Evolutionary conservation across 2,797 vertebrate species (phyloP).

Genomic region (Mareca penelope): DNA sequence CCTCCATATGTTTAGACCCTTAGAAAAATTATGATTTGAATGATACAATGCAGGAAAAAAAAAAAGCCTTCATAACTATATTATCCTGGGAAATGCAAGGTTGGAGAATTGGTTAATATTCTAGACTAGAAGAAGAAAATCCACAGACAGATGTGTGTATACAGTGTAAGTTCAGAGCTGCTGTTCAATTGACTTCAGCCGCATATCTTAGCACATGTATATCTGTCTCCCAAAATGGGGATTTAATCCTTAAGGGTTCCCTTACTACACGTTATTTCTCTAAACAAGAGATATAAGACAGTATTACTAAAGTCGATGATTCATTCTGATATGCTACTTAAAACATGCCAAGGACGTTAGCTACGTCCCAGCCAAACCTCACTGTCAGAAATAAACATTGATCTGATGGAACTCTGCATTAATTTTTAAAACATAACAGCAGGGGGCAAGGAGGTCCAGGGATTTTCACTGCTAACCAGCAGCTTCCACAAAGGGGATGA

Average conservation of each 20-base stretch:
- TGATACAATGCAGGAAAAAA: too few relatives aligned
- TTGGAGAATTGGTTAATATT: neutral
- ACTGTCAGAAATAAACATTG: constrained; percentile 18
- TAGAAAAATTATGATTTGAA: neutral
- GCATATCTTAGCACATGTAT: neutral
- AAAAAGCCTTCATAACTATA: too few relatives aligned
- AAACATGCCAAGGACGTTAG: neutral
- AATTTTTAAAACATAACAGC: constrained; percentile 46
- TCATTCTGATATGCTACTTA: constrained; percentile 20
- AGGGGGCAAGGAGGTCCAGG: constrained; percentile 29
- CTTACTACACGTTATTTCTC: neutral
- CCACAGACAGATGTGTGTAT: too few relatives aligned
- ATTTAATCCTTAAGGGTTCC: neutral
- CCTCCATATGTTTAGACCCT: neutral
- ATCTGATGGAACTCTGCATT: neutral
- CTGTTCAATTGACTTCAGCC: neutral
- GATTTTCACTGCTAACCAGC: neutral
- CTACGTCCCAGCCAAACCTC: neutral
- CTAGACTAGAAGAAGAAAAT: neutral
- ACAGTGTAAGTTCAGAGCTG: neutral
- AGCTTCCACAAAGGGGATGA: neutral
- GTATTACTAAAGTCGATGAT: neutral
- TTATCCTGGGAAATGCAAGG: neutral
- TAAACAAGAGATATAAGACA: neutral
- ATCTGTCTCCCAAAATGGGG: neutral